Percentiles rank a stretch among this genome's conserved stretches.
phyloP scores from a whole-genome alignment of 2,888 invertebrate genomes.

The Eulithis testata region DNA sequence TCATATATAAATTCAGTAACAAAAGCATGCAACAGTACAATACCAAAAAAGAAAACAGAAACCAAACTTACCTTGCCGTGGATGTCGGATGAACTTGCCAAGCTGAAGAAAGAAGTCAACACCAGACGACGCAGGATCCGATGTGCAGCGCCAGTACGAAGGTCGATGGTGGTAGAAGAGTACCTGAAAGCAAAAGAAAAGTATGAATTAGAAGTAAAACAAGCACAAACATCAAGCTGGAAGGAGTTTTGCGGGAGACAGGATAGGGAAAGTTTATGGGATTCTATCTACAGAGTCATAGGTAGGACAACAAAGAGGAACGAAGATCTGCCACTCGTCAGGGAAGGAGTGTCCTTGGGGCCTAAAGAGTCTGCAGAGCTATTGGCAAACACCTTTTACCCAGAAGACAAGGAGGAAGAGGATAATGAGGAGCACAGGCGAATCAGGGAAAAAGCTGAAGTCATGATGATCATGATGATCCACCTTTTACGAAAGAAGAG shows the following conservation, averaged over 20 bases:
- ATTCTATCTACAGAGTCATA: constrained; percentile 16
- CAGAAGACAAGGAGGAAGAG: constrained; percentile 3
- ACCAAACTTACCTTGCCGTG: constrained; percentile 25
- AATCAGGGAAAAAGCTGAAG: background rate
- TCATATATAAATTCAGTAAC: background rate
- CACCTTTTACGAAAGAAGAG: constrained; percentile 30
- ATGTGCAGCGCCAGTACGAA: background rate
- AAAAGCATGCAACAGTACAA: background rate
- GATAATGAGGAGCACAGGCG: constrained; percentile 22
- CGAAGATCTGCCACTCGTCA: constrained; percentile 9
- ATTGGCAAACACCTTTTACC: constrained; percentile 26
- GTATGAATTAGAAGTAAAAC: constrained; percentile 6
- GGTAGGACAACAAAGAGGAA: constrained; percentile 5
- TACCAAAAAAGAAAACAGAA: background rate
- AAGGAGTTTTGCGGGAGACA: too few relatives aligned
- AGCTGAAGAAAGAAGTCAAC: background rate
- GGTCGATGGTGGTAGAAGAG: background rate
- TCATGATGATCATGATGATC: background rate
- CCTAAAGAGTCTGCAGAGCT: constrained; percentile 12
- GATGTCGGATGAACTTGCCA: background rate
- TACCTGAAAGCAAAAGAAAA: background rate
- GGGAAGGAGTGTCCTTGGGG: background rate
- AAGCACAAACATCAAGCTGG: too few relatives aligned
- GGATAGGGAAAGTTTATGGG: constrained; percentile 14
- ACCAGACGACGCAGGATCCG: constrained; percentile 9